These are phyloP conservation scores for Callaeas wilsoni DNA, from an alignment of 2,113 vertebrate genomes.

Conservation along the genomic window DNA sequence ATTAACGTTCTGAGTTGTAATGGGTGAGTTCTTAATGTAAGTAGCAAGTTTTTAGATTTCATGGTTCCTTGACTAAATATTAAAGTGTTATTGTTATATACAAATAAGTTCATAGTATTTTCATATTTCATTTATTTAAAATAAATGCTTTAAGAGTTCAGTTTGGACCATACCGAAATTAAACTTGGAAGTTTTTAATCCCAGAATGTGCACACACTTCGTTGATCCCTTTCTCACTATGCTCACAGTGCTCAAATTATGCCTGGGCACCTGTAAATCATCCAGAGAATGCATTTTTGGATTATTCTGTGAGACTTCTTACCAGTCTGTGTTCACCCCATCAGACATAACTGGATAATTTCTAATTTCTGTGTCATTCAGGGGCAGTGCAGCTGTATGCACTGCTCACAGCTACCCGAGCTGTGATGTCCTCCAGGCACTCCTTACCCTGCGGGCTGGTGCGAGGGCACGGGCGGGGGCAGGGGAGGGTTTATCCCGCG, in stretches of 20 bases:
- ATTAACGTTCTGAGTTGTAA: slow-evolving; percentile 24
- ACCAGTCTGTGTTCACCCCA: not conserved
- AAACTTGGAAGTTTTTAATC: not conserved
- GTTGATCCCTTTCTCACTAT: not conserved
- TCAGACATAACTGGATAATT: accelerated
- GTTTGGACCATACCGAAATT: not conserved
- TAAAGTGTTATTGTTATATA: slow-evolving; percentile 41
- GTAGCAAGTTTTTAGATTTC: slow-evolving; percentile 22
- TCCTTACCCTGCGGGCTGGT: not conserved
- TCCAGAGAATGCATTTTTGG: not conserved
- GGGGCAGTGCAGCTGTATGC: accelerated
- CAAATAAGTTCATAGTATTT: slow-evolving; percentile 43
- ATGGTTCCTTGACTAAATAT: slow-evolving; percentile 38
- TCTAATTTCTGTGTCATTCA: not conserved
- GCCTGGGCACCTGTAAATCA: not conserved
- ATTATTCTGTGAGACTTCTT: not conserved
- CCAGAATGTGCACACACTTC: not conserved
- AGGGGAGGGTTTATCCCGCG: accelerated
- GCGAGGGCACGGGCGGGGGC: accelerated
- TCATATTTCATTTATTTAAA: slow-evolving; percentile 51
- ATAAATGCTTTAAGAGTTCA: not conserved
- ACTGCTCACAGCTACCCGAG: accelerated
- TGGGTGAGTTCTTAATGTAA: slow-evolving; percentile 33
- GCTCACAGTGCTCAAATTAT: not conserved
- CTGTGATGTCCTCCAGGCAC: accelerated